Evolutionary conservation across 2,113 vertebrate species (phyloP).

Genomic region (Tragelaphus strepsiceros): DNA sequence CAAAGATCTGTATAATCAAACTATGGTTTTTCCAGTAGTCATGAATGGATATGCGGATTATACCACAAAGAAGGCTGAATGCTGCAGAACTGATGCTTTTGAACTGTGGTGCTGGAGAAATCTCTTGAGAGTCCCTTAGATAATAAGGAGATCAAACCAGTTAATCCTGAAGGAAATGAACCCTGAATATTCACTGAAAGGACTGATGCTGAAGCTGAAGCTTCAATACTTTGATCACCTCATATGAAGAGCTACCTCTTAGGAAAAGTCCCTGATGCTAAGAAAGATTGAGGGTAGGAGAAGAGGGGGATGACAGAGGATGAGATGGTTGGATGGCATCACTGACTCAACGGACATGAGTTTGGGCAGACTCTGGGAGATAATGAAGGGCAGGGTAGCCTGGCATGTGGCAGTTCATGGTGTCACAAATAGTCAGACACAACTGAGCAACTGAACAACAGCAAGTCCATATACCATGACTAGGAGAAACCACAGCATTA

Average conservation of each 20-base stretch:
- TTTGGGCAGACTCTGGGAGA: neutral
- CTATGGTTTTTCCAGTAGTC: neutral
- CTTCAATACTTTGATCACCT: neutral
- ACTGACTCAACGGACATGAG: neutral
- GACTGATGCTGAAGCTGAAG: neutral
- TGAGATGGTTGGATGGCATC: neutral
- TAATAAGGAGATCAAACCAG: neutral
- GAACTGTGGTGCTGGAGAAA: neutral
- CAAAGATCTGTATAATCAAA: no score
- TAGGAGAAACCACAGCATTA: neutral
- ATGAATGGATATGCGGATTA: rapidly evolving
- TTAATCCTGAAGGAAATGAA: neutral
- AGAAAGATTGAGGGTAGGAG: neutral
- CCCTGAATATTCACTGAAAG: neutral
- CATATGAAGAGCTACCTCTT: neutral
- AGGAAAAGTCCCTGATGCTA: neutral
- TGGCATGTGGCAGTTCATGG: neutral
- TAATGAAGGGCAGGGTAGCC: neutral
- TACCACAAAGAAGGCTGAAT: neutral
- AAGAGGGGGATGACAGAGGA: neutral
- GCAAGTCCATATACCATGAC: neutral
- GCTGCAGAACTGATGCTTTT: neutral
- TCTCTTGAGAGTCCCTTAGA: neutral
- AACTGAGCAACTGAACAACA: neutral
- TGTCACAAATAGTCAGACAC: neutral